phyloP scores from a whole-genome alignment of 2,797 vertebrate genomes.

The Galaxias olidus region DNA sequence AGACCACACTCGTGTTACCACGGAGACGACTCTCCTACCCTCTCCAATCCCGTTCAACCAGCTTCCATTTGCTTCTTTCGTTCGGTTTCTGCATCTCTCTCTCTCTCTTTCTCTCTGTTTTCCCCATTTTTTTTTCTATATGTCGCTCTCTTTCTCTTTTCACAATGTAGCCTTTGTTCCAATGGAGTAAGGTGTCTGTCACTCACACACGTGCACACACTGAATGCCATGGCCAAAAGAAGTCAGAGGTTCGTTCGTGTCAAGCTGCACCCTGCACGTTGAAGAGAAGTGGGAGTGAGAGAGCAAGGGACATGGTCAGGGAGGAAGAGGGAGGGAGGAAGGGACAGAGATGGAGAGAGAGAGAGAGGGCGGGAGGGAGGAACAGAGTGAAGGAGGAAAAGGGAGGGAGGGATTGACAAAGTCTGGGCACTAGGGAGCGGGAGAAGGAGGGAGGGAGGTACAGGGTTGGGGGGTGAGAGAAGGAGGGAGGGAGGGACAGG shows the following conservation, averaged over 20 bases:
- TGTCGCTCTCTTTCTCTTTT: not conserved
- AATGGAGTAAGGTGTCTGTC: not conserved
- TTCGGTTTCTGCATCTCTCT: not conserved
- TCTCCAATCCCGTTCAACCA: not conserved
- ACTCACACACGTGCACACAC: conserved; percentile 1
- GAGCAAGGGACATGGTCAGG: not conserved
- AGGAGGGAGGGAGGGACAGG: conserved; percentile 10
- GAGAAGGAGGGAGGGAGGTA: conserved; percentile 6
- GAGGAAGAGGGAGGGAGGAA: conserved; percentile 9
- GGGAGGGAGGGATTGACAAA: conserved; percentile 9
- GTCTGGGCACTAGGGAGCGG: conserved; percentile 9
- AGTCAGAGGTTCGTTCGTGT: conserved; percentile 48
- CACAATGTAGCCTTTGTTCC: not conserved
- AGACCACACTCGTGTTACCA: conserved; percentile 41
- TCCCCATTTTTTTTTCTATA: conserved; percentile 5
- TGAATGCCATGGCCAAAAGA: conserved; percentile 31
- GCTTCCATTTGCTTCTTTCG: conserved; percentile 30
- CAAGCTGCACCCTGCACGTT: conserved; percentile 51
- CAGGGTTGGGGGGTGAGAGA: conserved; percentile 25
- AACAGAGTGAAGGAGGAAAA: conserved; percentile 8
- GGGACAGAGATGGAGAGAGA: conserved; percentile 12
- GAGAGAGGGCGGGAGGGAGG: not conserved
- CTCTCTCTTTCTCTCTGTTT: conserved; percentile 2
- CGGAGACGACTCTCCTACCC: no score
- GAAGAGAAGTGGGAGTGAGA: not conserved